Evolutionary conservation across 2,888 invertebrate genomes (phyloP).

Genomic region (Cerastis rubricosa): DNA sequence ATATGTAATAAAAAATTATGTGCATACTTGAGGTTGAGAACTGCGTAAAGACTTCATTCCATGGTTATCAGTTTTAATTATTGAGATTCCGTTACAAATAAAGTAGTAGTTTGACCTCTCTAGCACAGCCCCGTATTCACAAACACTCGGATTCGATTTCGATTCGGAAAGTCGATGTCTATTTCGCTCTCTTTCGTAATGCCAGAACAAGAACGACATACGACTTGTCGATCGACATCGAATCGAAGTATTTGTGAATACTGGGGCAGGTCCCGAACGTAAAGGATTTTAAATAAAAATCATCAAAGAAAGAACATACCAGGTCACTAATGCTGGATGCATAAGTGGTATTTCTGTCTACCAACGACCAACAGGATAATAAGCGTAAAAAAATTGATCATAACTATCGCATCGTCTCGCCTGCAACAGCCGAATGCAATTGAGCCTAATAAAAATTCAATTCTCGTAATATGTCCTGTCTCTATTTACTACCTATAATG

Average conservation of each 20-base stretch:
- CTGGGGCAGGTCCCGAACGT: background rate
- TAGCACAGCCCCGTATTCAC: too few species aligned
- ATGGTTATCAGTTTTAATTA: background rate
- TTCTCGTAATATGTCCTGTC: slow-evolving; percentile 81
- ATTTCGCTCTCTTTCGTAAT: too few species aligned
- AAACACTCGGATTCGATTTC: too few species aligned
- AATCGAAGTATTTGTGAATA: too few species aligned
- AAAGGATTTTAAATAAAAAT: background rate
- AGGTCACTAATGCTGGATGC: too few species aligned
- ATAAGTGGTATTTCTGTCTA: background rate
- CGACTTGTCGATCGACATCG: too few species aligned
- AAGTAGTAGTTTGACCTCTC: background rate
- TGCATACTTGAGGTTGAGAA: background rate
- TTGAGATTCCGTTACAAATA: too few species aligned
- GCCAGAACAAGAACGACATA: too few species aligned
- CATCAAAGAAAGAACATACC: background rate
- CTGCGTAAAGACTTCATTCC: background rate
- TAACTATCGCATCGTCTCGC: slow-evolving; percentile 42
- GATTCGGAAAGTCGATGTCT: too few species aligned
- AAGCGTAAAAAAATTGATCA: slow-evolving; percentile 54
- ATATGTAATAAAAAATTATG: slow-evolving; percentile 2
- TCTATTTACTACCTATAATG: slow-evolving; percentile 83
- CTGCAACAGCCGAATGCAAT: slow-evolving; percentile 73
- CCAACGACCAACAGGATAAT: background rate
- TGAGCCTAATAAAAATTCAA: slow-evolving; percentile 86